Percentiles rank a stretch among this genome's conserved stretches.
These are phyloP conservation scores for Drosophila nebulosa DNA, from an alignment of 1,140 invertebrate species.

Conservation along the genomic window DNA sequence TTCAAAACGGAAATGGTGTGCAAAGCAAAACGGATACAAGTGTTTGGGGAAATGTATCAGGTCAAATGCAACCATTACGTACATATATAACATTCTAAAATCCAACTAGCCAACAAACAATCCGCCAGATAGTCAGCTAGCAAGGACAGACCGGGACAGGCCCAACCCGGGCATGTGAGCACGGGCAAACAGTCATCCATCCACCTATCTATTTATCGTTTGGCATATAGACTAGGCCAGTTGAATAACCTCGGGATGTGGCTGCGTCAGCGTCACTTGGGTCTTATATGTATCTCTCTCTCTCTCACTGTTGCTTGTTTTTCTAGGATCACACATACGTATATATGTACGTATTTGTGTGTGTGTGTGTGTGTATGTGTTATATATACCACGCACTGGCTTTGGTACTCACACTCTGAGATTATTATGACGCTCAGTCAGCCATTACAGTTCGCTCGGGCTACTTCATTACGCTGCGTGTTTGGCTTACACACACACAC, in stretches of 20 bases:
- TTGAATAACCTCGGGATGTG: conserved; percentile 68
- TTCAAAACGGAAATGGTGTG: conserved; percentile 69
- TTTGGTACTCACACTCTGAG: conserved; percentile 33
- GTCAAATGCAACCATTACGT: conserved; percentile 72
- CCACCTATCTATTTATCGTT: conserved; percentile 38
- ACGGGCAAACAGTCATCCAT: conserved; percentile 15
- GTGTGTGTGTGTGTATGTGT: background rate
- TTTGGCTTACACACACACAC: conserved; percentile 50
- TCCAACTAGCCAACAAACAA: background rate
- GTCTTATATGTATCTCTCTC: conserved; percentile 36
- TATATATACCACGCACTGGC: conserved; percentile 20
- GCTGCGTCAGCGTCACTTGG: conserved; percentile 37
- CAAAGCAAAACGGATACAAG: conserved; percentile 73
- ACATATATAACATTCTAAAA: conserved; percentile 21
- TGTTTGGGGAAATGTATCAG: conserved; percentile 70
- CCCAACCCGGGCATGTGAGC: background rate
- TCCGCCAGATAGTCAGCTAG: background rate
- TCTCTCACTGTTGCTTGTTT: background rate
- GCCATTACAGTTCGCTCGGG: conserved; percentile 68
- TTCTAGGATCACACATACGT: conserved; percentile 42
- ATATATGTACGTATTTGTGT: conserved; percentile 5
- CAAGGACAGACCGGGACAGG: background rate
- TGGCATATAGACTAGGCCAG: conserved; percentile 36
- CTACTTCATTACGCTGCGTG: conserved; percentile 77
- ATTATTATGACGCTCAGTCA: conserved; percentile 78